Conservation (phyloP, 2,888 invertebrate species). For the Oligia strigilis region DNA sequence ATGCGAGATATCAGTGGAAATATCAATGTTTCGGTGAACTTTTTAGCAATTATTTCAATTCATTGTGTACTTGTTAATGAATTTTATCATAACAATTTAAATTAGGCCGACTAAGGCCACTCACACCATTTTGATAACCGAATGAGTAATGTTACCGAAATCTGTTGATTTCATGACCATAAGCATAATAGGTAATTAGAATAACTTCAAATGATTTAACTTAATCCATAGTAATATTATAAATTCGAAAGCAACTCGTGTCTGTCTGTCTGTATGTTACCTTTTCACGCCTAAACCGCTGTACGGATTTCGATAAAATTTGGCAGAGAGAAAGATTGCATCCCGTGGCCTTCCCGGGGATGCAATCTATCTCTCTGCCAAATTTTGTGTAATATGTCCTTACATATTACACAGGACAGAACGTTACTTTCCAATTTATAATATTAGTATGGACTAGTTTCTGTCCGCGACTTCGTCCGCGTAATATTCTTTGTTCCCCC, state of each 20-base stretch:
- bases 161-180: background rate
- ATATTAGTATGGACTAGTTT: background rate
- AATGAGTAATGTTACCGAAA: background rate
- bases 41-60: conserved; percentile 1
- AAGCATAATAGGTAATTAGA: background rate
- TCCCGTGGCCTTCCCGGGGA: too few species aligned
- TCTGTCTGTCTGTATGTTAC: too few species aligned
- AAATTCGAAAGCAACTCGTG: too few species aligned
- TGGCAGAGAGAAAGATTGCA: too few species aligned
- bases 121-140: conserved; percentile 1
- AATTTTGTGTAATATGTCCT: too few species aligned
- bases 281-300: too few species aligned
- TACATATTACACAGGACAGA: too few species aligned
- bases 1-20: conserved; percentile 2
- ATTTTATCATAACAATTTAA: background rate
- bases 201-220: background rate
- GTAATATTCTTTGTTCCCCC: background rate
- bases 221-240: background rate
- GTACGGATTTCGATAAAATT: too few species aligned
- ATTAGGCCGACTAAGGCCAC: background rate
- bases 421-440: too few species aligned
- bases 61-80: background rate
- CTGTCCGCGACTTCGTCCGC: background rate
- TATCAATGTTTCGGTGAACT: background rate
- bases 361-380: too few species aligned